Evolutionary conservation across 2,113 vertebrate species (phyloP), one percentile per base, ranked within the genome.

Genomic region (Phasianus colchicus): DNA sequence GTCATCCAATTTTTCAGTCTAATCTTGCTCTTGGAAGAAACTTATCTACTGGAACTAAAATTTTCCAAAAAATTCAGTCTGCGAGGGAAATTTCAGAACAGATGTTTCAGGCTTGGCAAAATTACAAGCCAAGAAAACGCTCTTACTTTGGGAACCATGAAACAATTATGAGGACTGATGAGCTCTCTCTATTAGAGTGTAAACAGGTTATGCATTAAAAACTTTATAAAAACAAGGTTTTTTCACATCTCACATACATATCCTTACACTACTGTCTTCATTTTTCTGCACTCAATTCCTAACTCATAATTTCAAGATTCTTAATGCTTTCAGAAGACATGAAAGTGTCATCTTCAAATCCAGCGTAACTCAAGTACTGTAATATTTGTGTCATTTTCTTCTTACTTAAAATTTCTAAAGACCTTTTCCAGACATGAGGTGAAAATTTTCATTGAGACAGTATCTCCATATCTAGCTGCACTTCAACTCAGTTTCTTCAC

Each of bases 401-500:
- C 52, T 52, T 88, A 83, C 52, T 95, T 90, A 90, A 83, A 75
- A 11, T 93, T 93, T 75, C 43, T 86, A 54, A 92, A 86, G 54
- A 86, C 88, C n/a, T 86, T 92, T 86, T 81, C 50, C 20, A 88
- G 69, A 55, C 45, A 94, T 7, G n/a, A 93, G 21, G 82, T 81
- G 65, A 94, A 96, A 77, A 77, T 82, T 88, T 83, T 92, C 70
- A 83, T 1, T 58, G 58, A 74, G 57, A 92, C 40, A 38, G 4
- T 47, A 82, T 82, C 69, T 95, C 63, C 78, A 55, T 72, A 42
- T 87, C 89, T 83, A 96, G 69, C 50, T 89, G 74, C 52, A 65
- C 30, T 90, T 93, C 87, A 63, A 38, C 64, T 81, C 70, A 88
- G 72, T 82, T 95, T 97, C 83, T 96, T 94, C 70, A 94, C 63